phyloP scores from a whole-genome alignment of 1,140 invertebrate genomes.

The Thaumetopoea pityocampa region DNA sequence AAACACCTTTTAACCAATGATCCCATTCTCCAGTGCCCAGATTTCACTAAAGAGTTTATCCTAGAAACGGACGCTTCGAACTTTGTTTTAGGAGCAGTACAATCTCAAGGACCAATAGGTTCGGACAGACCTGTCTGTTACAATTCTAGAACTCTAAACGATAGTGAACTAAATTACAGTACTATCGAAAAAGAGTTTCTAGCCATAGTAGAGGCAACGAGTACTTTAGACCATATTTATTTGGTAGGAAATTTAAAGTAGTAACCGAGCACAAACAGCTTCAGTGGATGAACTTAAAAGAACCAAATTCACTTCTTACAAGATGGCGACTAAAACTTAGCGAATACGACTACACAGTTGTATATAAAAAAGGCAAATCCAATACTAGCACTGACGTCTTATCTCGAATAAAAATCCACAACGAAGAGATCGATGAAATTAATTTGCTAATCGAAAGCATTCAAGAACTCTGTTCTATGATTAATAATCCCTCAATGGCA shows the following conservation, averaged over 20 bases:
- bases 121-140: conserved; percentile 16
- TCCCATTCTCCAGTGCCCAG: no score
- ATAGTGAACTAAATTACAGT: conserved; percentile 1
- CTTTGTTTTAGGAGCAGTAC: background rate
- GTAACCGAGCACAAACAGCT: conserved; percentile 11
- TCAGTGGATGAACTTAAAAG: background rate
- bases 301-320: conserved; percentile 3
- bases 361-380: conserved; percentile 3
- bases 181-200: conserved; percentile 7
- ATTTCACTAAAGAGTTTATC: background rate
- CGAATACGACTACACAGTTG: conserved; percentile 6
- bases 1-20: no score
- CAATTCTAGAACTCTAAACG: conserved; percentile 13
- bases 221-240: conserved; percentile 6
- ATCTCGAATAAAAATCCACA: conserved; percentile 10
- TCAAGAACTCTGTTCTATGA: conserved; percentile 7
- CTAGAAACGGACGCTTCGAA: background rate
- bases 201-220: conserved; percentile 1
- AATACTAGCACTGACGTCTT: conserved; percentile 11
- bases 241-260: conserved; percentile 6
- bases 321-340: conserved; percentile 4
- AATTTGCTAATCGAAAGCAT: conserved; percentile 4
- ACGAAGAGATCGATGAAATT: background rate
- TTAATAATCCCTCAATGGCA: conserved; percentile 3
- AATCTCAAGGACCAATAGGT: conserved; percentile 15